Evolutionary conservation across 2,113 vertebrate species (phyloP).

Genomic region (Pluvialis apricaria): DNA sequence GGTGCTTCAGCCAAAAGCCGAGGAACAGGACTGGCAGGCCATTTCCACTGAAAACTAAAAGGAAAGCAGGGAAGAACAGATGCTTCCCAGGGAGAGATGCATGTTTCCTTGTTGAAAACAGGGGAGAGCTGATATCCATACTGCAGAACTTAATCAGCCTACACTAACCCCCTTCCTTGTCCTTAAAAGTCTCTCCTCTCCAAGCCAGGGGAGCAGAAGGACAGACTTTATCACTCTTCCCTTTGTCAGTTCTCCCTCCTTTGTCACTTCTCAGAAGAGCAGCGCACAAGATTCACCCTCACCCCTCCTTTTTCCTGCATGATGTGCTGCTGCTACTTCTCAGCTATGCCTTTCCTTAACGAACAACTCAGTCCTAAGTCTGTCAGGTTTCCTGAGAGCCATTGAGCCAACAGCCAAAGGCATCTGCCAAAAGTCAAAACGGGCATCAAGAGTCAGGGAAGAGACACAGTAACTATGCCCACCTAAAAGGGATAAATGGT

Average conservation of each 20-base stretch:
- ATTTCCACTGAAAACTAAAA: slow-evolving; percentile 14
- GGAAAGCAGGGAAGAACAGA: slow-evolving; percentile 13
- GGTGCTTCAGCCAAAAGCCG: slow-evolving; percentile 39
- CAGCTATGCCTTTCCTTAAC: background rate
- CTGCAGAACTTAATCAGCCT: background rate
- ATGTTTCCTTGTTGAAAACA: background rate
- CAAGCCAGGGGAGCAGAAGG: background rate
- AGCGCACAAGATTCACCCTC: background rate
- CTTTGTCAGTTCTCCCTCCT: background rate
- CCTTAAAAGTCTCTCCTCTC: background rate
- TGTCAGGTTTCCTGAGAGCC: background rate
- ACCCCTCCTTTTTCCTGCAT: background rate
- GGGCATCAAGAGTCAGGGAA: background rate
- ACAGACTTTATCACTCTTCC: background rate
- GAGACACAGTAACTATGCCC: background rate
- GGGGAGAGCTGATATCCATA: background rate
- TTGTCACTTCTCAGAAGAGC: background rate
- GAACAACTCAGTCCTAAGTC: background rate
- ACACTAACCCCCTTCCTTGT: background rate
- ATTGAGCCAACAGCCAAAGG: background rate
- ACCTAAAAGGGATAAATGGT: background rate
- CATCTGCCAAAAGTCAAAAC: background rate
- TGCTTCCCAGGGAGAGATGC: background rate
- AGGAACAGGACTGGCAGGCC: slow-evolving; percentile 36
- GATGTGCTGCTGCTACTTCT: background rate